These are phyloP conservation scores for Drusus annulatus DNA, from an alignment of 1,140 invertebrate species.

Conservation along the genomic window DNA sequence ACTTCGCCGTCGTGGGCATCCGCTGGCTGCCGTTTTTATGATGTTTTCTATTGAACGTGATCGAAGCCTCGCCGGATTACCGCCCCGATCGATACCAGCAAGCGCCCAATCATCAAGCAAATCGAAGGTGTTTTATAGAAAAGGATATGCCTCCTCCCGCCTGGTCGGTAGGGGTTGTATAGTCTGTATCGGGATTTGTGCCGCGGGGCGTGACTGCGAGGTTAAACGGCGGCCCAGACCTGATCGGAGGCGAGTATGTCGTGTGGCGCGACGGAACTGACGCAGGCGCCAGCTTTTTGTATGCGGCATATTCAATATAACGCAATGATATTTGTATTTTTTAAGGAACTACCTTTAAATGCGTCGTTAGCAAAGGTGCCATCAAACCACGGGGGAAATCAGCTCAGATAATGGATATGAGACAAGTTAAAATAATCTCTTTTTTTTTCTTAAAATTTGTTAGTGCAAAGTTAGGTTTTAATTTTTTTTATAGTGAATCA, in stretches of 20 bases:
- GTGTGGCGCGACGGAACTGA: neutral
- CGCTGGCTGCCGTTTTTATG: slow-evolving; percentile 21
- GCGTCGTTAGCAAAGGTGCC: slow-evolving; percentile 3
- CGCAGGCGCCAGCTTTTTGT: slow-evolving; percentile 38
- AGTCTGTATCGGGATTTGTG: neutral
- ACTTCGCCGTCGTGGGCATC: neutral
- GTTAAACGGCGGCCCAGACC: neutral
- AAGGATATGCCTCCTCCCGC: too few relatives aligned
- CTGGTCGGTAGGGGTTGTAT: too few relatives aligned
- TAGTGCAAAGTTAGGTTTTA: neutral
- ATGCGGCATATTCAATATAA: neutral
- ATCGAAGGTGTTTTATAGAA: neutral
- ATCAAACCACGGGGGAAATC: slow-evolving; percentile 1
- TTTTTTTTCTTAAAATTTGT: neutral
- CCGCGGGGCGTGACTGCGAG: neutral
- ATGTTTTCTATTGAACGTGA: slow-evolving; percentile 21
- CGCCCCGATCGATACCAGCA: neutral
- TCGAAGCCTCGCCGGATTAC: slow-evolving; percentile 14
- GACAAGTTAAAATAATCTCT: neutral
- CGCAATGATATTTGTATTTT: slow-evolving; percentile 19
- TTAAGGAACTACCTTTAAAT: neutral
- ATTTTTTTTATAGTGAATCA: too few relatives aligned
- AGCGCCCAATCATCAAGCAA: neutral
- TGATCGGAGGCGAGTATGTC: slow-evolving; percentile 1
- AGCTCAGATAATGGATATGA: neutral